phyloP scores from a whole-genome alignment of 2,888 invertebrate species.

The Acanthosepion esculentum region DNA sequence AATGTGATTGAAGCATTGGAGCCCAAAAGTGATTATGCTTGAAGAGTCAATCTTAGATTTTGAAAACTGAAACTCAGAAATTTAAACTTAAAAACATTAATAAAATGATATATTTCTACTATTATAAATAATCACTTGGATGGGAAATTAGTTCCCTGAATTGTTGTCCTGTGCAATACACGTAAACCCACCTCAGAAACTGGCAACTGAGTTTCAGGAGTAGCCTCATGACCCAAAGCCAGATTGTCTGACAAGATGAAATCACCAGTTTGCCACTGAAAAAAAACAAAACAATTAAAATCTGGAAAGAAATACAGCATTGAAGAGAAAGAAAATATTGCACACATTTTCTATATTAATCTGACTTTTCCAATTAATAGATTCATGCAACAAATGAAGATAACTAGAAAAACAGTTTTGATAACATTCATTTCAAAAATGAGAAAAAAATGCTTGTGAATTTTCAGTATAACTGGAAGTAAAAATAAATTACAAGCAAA shows the following conservation, averaged over 20 bases:
- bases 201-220: slow-evolving; percentile 68
- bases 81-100: neutral
- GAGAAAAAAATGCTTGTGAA: too few species aligned
- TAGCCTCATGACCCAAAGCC: slow-evolving; percentile 71
- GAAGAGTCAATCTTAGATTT: neutral
- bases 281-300: slow-evolving; percentile 44
- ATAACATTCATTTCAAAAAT: too few species aligned
- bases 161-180: slow-evolving; percentile 69
- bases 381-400: too few species aligned
- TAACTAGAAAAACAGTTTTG: too few species aligned
- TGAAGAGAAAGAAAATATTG: neutral
- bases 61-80: neutral
- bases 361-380: neutral
- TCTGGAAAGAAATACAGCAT: neutral
- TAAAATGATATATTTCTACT: neutral
- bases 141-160: slow-evolving; percentile 63
- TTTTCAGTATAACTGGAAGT: too few species aligned
- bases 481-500: too few species aligned
- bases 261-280: slow-evolving; percentile 71
- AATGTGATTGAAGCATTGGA: neutral
- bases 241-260: slow-evolving; percentile 72
- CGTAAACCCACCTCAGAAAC: slow-evolving; percentile 66
- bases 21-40: neutral
- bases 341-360: neutral
- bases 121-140: neutral